phyloP scores from a whole-genome alignment of 2,797 vertebrate genomes.

The Dendrocincla tyrannina region DNA sequence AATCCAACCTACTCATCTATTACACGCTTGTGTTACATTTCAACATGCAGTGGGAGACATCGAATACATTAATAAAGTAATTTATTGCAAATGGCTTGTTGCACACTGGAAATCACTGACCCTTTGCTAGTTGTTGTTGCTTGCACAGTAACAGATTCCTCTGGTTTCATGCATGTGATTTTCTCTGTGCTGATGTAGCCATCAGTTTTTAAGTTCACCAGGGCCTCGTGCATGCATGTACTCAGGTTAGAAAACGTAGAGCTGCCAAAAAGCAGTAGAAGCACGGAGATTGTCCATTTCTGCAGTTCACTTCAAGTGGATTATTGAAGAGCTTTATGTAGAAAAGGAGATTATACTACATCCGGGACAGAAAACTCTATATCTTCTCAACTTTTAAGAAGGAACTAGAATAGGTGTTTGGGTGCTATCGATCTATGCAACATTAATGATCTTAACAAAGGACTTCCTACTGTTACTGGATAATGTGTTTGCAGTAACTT shows the following conservation, averaged over 20 bases:
- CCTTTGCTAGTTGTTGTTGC: neutral
- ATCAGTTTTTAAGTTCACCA: neutral
- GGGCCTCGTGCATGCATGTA: neutral
- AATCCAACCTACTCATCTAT: neutral
- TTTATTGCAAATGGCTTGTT: neutral
- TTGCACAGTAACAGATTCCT: neutral
- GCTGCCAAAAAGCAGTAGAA: neutral
- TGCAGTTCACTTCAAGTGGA: neutral
- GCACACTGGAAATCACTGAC: neutral
- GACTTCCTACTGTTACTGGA: rapidly evolving
- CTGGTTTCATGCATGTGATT: neutral
- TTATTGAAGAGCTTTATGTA: neutral
- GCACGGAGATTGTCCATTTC: neutral
- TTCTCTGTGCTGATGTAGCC: neutral
- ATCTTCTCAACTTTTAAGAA: neutral
- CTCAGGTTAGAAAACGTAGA: neutral
- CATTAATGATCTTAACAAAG: neutral
- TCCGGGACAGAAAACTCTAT: neutral
- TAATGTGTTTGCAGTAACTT: neutral
- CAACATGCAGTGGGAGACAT: neutral
- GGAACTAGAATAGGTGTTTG: neutral
- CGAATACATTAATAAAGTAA: neutral
- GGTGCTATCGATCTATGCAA: neutral
- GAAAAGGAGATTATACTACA: neutral
- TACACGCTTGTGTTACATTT: neutral